Evolutionary conservation across 2,113 vertebrate genomes (phyloP), one percentile per base, ranked within the genome.

Genomic region (Cnemophilus loriae): DNA sequence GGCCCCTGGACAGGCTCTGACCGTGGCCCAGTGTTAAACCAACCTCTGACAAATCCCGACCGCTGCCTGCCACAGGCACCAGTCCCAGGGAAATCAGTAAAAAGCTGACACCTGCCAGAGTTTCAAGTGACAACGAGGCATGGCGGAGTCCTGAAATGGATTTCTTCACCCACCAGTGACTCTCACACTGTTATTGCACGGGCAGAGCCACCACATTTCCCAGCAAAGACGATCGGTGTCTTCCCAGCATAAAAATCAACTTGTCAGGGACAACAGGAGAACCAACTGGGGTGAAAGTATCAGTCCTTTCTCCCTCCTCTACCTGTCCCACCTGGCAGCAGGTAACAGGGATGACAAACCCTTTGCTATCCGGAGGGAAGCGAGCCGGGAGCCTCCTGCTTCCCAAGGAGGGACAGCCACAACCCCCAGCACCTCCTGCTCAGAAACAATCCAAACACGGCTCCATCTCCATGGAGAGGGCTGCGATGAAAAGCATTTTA

Each of bases 401-500:
- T 70, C 42, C 76, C 19, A 6, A 73, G 90, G 60, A 96, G 57
- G 32, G 52, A 32, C 15, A 37, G 90, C 24, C 30, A 30, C 57
- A 24, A 15, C 5, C 41, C 41, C 35, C 77, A 71, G 35, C 44
- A 28, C 1, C 73, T 60, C 53, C 90, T 52, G 59, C 23, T 60
- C 85, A 75, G 90, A 20, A 87, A 61, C 79, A 61, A 87, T 77
- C 92, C 90, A 93, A 95, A 77, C n/a, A 89, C 41, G 1, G 95
- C 97, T 93, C 90, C 93, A 75, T 80, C 92, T 69, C 96, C 78
- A 50, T 33, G 50, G 84, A 93, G 94, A 89, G n/a, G 44, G 86
- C 16, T 81, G 91, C 71, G 81, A 95, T 76, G 87, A 85, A 91
- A 94, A 95, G 93, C 94, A 61, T 92, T 95, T 97, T 56, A 79